A percentile compares a stretch with the other conserved stretches of the same genome.
Evolutionary conservation across 2,113 vertebrate species (phyloP).

Genomic region (Poicephalus meyeri): DNA sequence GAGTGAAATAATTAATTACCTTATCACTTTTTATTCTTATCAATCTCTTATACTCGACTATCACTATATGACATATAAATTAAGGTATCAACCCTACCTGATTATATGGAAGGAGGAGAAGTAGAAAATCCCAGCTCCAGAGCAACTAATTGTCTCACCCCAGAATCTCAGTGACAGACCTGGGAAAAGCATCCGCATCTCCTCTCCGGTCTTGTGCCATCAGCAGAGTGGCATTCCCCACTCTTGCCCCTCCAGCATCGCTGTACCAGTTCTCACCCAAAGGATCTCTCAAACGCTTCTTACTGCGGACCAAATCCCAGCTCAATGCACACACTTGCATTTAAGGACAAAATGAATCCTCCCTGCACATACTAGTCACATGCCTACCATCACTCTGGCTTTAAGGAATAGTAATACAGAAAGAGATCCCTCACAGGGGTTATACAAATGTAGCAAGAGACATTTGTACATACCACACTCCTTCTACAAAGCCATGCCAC

Average conservation of each 20-base stretch:
- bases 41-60: not conserved
- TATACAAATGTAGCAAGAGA: not conserved
- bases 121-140: not conserved
- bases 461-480: not conserved
- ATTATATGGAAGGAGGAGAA: not conserved
- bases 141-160: rapidly evolving
- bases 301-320: not conserved
- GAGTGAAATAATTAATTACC: not conserved
- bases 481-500: not conserved
- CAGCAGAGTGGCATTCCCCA: not conserved
- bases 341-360: not conserved
- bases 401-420: not conserved
- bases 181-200: not conserved
- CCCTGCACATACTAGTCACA: not conserved
- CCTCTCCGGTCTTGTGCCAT: not conserved
- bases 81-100: not conserved
- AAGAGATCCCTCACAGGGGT: not conserved
- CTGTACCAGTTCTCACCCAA: not conserved
- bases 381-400: not conserved
- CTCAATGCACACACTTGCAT: rapidly evolving
- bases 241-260: not conserved
- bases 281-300: not conserved
- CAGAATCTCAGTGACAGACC: not conserved
- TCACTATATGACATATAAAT: not conserved
- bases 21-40: not conserved